Conservation (phyloP, 1,140 invertebrate species). For the Drosophila guanche region DNA sequence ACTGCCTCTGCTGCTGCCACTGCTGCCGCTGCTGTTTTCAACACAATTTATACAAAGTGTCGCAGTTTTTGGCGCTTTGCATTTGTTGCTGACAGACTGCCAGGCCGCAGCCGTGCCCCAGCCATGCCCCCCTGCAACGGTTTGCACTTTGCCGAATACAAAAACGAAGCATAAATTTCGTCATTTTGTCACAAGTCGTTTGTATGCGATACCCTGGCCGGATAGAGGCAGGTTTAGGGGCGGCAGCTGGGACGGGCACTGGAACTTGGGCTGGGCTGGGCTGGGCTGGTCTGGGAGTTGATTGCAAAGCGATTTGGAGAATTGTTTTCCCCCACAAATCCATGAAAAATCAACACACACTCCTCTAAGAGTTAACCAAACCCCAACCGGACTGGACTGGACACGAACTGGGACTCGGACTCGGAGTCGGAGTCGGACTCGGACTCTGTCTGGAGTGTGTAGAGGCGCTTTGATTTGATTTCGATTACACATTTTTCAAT, state of each 20-base stretch:
- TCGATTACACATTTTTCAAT: conserved; percentile 74
- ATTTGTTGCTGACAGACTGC: conserved; percentile 76
- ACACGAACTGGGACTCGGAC: no score
- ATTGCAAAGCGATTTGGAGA: conserved; percentile 69
- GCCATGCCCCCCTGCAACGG: conserved; percentile 32
- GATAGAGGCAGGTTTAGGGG: conserved; percentile 29
- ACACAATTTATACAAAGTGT: conserved; percentile 81
- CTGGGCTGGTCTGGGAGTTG: conserved; percentile 27
- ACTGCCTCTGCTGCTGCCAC: background rate
- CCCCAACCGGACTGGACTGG: no score
- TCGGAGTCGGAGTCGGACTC: no score
- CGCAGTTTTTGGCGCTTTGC: conserved; percentile 80
- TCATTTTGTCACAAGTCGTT: conserved; percentile 79
- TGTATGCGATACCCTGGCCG: conserved; percentile 32
- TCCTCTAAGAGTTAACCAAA: conserved; percentile 16
- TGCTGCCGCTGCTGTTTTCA: conserved; percentile 67
- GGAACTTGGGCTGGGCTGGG: conserved; percentile 37
- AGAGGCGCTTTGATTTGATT: conserved; percentile 69
- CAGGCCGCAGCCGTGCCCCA: conserved; percentile 11
- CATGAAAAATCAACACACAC: conserved; percentile 66
- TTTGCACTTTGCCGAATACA: conserved; percentile 68
- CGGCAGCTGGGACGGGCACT: background rate
- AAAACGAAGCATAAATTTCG: conserved; percentile 77
- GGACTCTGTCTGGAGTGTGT: no score
- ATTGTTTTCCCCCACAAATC: conserved; percentile 67